These are phyloP conservation scores for Lucinisca nassula DNA, from an alignment of 2,888 invertebrate species.

Conservation along the genomic window DNA sequence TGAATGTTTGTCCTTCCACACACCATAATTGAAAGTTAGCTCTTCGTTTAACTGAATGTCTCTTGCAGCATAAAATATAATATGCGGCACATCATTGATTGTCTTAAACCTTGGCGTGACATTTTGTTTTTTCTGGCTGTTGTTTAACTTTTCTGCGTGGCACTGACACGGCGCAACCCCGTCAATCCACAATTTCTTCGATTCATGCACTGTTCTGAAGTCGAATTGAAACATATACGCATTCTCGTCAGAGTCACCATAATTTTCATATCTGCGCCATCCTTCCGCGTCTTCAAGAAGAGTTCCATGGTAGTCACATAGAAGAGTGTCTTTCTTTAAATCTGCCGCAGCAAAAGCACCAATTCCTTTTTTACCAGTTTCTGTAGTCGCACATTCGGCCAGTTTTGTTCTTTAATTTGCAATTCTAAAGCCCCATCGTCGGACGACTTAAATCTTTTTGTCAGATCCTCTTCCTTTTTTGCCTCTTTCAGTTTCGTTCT, in stretches of 20 bases:
- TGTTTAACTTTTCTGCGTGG: slow-evolving; percentile 9
- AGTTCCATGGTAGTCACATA: slow-evolving; percentile 14
- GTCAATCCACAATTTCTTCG: slow-evolving; percentile 3
- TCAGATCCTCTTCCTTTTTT: background rate
- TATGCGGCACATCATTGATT: background rate
- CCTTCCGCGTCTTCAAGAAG: slow-evolving; percentile 7
- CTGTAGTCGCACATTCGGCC: background rate
- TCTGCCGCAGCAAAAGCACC: background rate
- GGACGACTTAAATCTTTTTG: background rate
- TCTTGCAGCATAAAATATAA: background rate
- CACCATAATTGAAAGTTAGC: background rate
- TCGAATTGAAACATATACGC: slow-evolving; percentile 9
- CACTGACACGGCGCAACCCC: slow-evolving; percentile 9
- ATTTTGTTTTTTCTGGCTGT: slow-evolving; percentile 6
- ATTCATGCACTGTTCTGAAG: background rate
- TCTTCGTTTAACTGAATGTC: background rate
- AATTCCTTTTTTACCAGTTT: background rate
- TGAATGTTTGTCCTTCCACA: background rate
- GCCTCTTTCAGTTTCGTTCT: background rate
- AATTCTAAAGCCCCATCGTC: background rate
- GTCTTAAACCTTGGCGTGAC: background rate
- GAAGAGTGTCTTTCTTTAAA: background rate
- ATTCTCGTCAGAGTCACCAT: background rate
- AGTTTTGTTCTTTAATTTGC: background rate
- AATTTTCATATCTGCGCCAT: background rate